Conservation (phyloP, 2,113 vertebrate species). For the Gavialis gangeticus region DNA sequence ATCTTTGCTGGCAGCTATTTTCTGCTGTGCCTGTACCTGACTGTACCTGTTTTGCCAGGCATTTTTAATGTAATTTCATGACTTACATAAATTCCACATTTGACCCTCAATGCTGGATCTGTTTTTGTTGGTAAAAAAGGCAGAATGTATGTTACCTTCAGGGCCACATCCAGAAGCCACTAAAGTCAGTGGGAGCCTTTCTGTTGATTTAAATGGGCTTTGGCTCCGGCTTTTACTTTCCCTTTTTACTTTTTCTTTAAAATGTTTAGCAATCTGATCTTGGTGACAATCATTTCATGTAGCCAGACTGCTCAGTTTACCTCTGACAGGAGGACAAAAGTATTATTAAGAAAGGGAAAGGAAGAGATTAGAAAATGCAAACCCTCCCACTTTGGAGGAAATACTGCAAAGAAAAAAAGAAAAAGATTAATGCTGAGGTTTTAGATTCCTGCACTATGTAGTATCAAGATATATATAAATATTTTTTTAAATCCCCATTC, state of each 20-base stretch:
- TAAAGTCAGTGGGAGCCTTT: not conserved
- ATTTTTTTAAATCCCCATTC: not conserved
- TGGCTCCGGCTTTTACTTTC: not conserved
- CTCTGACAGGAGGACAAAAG: not conserved
- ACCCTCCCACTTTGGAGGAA: not conserved
- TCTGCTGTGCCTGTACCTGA: not conserved
- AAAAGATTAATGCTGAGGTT: not conserved
- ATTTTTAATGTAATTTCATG: not conserved
- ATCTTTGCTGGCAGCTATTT: not conserved
- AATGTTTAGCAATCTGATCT: not conserved
- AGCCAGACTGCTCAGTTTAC: not conserved
- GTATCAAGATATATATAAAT: not conserved
- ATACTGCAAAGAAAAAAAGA: not conserved
- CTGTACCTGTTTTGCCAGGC: not conserved
- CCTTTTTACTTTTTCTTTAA: not conserved
- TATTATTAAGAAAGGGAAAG: slow-evolving; percentile 2
- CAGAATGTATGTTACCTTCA: not conserved
- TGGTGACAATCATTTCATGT: not conserved
- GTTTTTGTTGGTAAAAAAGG: not conserved
- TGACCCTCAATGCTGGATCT: not conserved
- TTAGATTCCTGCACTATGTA: not conserved
- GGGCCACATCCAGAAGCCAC: not conserved
- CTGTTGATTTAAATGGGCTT: not conserved
- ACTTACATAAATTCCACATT: not conserved
- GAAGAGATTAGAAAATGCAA: not conserved